Base-by-base conservation (phyloP, 2,797 vertebrate genomes). In the Fringilla coelebs region DNA sequence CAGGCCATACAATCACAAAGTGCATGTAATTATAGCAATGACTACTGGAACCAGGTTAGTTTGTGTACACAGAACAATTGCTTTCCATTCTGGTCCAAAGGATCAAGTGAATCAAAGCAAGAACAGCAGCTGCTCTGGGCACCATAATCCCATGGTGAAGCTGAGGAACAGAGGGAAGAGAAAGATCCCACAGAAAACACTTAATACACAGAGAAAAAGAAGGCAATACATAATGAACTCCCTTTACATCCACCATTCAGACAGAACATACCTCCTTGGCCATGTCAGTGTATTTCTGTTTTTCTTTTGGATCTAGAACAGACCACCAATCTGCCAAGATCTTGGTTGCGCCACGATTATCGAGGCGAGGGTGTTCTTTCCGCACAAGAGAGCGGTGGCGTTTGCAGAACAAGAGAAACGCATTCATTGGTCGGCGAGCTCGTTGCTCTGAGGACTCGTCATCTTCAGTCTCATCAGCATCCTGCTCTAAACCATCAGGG, bases 271-370 rank as follows among this genome's bases (percentile, higher is more conserved):
- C 99, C 99, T 99, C 99, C 98, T 99, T 99, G 94, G 99, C 99
- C 99, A 99, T 99, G 98, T 99, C 99, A 41, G 99, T 99, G 96
- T 99, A 99, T 96, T 99, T 99, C 97, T 99, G 99, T 96, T 99
- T 99, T 97, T 99, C 99, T 93, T 98, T 99, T 94, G 99, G 99
- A 91, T 99, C 99, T 90, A 99, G 98, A 97, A 99, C 98, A 36
- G 99, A 99, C 99, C 99, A 99, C 99, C 99, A 99, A 96, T 99
- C 99, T 14, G 99, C 99, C 97, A 99, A 97, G 96, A 99, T 99
- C 97, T 99, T 99, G 88, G 99, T 99, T 95, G 99, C 99, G 68
- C 99, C 99, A 43, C 99, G 98, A 97, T 99, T 99, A 98, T 99
- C 99, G 84, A 99, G 98, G 82, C 98, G 99, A 45, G 99, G 99